Evolutionary conservation across 2,113 vertebrate genomes (phyloP).

Genomic region (Triplophysa rosa): DNA sequence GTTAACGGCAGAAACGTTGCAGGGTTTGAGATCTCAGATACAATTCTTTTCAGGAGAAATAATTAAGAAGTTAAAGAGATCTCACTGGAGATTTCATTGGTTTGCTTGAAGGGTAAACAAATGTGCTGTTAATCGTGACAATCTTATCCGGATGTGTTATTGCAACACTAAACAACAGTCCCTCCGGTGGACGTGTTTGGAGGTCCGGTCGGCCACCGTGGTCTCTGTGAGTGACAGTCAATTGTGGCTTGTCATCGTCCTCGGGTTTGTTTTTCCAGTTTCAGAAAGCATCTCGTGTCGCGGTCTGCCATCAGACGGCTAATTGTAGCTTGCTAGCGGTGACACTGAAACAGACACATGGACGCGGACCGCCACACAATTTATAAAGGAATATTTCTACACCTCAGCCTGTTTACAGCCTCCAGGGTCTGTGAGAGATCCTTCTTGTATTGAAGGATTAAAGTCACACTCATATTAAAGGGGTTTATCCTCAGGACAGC

Average conservation of each 20-base stretch:
- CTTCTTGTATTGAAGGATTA: not conserved
- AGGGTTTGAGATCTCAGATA: too few relatives aligned
- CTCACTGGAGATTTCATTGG: too few relatives aligned
- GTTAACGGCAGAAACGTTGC: too few relatives aligned
- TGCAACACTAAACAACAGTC: not conserved
- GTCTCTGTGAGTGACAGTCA: not conserved
- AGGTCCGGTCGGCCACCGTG: not conserved
- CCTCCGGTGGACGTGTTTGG: not conserved
- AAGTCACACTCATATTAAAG: not conserved
- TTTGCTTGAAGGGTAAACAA: too few relatives aligned
- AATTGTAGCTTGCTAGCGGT: conserved; percentile 7
- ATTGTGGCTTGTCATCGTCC: not conserved
- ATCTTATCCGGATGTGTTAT: not conserved
- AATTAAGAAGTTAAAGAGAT: not conserved
- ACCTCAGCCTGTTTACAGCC: conserved; percentile 6
- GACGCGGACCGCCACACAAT: not conserved
- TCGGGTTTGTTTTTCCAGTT: not conserved
- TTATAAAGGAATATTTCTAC: not conserved
- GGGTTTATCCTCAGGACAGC: not conserved
- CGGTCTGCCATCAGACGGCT: not conserved
- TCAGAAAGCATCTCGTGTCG: not conserved
- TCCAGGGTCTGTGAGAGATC: not conserved
- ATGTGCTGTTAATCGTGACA: not conserved
- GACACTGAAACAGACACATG: conserved; percentile 15
- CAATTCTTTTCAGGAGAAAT: too few relatives aligned